A percentile compares a stretch with the other conserved stretches of the same genome.
Evolutionary conservation across 2,113 vertebrate species (phyloP).

Genomic region (Aphelocoma coerulescens): DNA sequence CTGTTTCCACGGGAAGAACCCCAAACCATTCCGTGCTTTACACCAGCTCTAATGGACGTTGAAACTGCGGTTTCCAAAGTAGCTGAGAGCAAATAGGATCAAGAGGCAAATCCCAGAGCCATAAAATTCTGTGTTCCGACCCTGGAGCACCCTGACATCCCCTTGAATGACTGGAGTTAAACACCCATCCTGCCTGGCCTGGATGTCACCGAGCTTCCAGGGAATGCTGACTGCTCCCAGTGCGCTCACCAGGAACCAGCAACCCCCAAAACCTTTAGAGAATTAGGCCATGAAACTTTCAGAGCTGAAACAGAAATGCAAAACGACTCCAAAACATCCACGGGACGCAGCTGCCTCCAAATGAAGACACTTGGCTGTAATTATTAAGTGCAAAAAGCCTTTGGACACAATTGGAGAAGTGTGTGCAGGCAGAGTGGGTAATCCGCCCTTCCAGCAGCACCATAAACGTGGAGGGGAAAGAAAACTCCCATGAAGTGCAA

Average conservation of each 20-base stretch:
- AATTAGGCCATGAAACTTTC: background rate
- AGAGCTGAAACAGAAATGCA: background rate
- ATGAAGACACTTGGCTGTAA: background rate
- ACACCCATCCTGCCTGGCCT: background rate
- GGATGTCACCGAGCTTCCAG: background rate
- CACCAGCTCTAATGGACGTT: constrained; percentile 55
- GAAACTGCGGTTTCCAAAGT: constrained; percentile 55
- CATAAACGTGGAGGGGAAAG: background rate
- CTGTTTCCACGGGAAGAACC: background rate
- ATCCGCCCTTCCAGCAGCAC: background rate
- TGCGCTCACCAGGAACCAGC: accelerated
- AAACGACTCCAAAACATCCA: background rate
- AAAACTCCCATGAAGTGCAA: constrained; percentile 56
- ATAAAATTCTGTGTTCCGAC: background rate
- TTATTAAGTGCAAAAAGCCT: background rate
- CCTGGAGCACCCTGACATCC: background rate
- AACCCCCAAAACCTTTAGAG: background rate
- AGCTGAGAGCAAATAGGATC: constrained; percentile 7
- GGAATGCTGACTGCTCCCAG: background rate
- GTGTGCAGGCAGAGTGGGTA: background rate
- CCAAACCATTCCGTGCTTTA: constrained; percentile 25
- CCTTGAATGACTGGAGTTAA: background rate
- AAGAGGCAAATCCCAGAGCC: background rate
- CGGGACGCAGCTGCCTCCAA: background rate
- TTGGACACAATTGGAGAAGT: background rate